Base-by-base conservation (phyloP, 2,888 invertebrate species). In the Tiliacea citrago region DNA sequence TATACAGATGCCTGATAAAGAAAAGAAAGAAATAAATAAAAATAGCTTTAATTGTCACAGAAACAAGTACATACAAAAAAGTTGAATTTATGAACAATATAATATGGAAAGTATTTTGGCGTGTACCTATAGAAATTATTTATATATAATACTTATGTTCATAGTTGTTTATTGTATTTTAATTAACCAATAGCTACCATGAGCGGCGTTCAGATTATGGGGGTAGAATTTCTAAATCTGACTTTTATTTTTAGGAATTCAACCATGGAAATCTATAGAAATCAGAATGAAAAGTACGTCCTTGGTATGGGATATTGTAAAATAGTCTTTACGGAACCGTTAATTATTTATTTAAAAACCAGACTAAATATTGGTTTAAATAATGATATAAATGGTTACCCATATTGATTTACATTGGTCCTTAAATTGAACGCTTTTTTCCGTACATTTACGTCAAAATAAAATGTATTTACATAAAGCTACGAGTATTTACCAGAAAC, bases 391-490 rank as follows among this genome's bases (percentile, higher is more conserved):
- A 42, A 51, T 51, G 21, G 12, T 47, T 13, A 29, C 8, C 29
- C 3, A 10, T 24, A 35, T 51, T 57, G 4, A 24, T 77, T 10
- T 39, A 10, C 6, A 47, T 18, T 51, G 1, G 10, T 16, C 3
- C 7, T n/a, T 29, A n/a, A n/a, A 42, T 1, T 35, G 29, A 39
- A 16, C 7, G n/a, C 53, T 47, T 16, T 60, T 74, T 74, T 18
- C n/a, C 3, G 47, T 42, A 49, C n/a, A 69, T 51, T 55, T 24
- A 66, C 42, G 12, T 67, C n/a, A 6, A 71, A 80, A 82, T 58
- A 49, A 77, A 72, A 13, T 67, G 45, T 60, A 73, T 67, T 67
- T 60, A 68, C 47, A 16, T n/a, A 78, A 53, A 83, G 49, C 35
- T 82, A 29, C 29, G 29, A 29, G 29, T 29, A 70, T 73, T 69